Evolutionary conservation across 2,797 vertebrate species (phyloP), one percentile per base, ranked within the genome.

Genomic region (Thaleichthys pacificus): DNA sequence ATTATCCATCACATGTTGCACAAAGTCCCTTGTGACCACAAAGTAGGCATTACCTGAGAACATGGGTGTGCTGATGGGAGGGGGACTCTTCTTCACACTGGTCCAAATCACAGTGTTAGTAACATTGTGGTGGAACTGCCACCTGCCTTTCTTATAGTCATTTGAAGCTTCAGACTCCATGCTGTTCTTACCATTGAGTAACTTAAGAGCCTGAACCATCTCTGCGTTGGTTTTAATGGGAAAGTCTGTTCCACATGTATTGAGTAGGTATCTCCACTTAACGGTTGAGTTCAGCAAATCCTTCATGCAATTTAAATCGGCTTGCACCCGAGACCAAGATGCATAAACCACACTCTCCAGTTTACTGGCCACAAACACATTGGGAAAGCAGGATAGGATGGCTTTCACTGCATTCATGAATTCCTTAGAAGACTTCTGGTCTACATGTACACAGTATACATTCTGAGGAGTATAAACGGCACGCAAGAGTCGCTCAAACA

Each of bases 31-130:
- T 0, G 93, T 88, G 22, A 93, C 91, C 2, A 94, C 92, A 14
- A 97, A 66, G 70, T 98, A 99, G 0, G 97, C 97, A 0, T 83
- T 98, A 28, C 97, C 97, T 0, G 90, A 84, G 78, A 95, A 98
- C 91, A 98, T 95, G 15, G 95, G 94, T 4, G 60, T 86, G 4
- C 57, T 73, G 26, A 93, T 90, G 8, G 95, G 96, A 0, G 96
- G 95, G 0, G 35, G 79, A 0, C 81, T 87, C 81, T 95, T 92
- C 21, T 0, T 70, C 42, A 69, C 60, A 0, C 0, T 0, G 0
- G 95, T 95, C 35, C 2, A 0, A 5, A 26, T 0, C 15, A 96
- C 28, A 0, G 0, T 0, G 9, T 78, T 1, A 0, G 63, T 85
- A 35, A 94, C 81, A 0, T 90, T 77, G 76, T 91, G 11, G 32